Evolutionary conservation across 1,140 invertebrate species (phyloP), one percentile per base, ranked within the genome.

Genomic region (Hycleus phaleratus): DNA sequence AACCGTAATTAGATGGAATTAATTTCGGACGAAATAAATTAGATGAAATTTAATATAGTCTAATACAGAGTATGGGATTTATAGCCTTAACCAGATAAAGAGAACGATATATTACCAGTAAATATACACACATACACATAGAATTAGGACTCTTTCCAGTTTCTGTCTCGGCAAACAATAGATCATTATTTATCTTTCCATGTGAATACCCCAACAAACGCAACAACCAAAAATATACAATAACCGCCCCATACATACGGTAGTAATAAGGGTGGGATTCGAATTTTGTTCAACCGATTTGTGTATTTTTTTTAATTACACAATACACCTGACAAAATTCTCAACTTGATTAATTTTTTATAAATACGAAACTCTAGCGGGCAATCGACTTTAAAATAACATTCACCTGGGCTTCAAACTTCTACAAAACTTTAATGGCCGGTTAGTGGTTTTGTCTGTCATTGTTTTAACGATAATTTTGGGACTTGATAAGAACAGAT

Each of bases 121-220:
- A 32, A 32, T 32, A 53, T 52, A 51, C 49, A 51, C 43, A 38
- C 49, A 25, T 51, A 51, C 18, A 51, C 43, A 25, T 42, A 53
- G 51, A 45, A 10, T 38, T 38, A 26, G 46, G 46, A 53, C 51
- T 53, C 51, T 53, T 53, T 53, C 51, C 38, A 45, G 42, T 32
- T 32, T 11, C 51, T n/a, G 50, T 56, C 60, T 42, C 48, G 45
- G 45, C 46, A 51, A 58, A 62, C 60, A 59, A 62, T 62, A 59
- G 51, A 62, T 62, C 60, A 62, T 62, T 62, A 62, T 62, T 62
- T 62, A 62, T 62, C 60, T 62, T 62, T 59, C 52, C 56, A 51
- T 52, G 44, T 59, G 60, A 58, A 62, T 48, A 51, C 46, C 56
- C 47, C 38, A 50, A 49, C 51, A 49, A 59, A 55, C 58, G 60